Evolutionary conservation across 2,888 invertebrate species (phyloP).

Genomic region (Steinernema carpocapsae): DNA sequence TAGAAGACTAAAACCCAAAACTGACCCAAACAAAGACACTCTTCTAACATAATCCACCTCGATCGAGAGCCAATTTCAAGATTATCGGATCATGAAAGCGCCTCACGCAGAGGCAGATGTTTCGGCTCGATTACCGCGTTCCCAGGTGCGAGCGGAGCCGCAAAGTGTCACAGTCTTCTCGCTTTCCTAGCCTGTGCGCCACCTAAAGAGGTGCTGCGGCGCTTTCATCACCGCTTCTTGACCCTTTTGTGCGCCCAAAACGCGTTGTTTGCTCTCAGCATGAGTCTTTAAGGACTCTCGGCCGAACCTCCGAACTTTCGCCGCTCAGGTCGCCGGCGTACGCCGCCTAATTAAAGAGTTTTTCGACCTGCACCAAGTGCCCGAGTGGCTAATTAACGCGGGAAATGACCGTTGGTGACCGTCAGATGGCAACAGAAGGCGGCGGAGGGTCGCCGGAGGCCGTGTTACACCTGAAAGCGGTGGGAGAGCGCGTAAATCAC

Average conservation of each 20-base stretch:
- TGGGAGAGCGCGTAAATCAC: neutral
- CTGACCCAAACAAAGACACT: too few relatives aligned
- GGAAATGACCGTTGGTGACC: neutral
- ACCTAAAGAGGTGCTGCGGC: neutral
- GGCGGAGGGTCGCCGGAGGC: slow-evolving; percentile 3
- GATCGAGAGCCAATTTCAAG: too few relatives aligned
- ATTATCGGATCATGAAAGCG: too few relatives aligned
- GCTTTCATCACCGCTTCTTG: slow-evolving; percentile 27
- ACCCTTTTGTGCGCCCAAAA: slow-evolving; percentile 8
- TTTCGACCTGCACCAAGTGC: neutral
- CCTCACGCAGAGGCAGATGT: slow-evolving; percentile 9
- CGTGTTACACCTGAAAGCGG: slow-evolving; percentile 9
- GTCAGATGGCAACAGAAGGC: slow-evolving; percentile 23
- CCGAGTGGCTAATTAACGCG: neutral
- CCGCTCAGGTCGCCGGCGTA: neutral
- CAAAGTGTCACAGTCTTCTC: slow-evolving; percentile 19
- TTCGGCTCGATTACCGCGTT: slow-evolving; percentile 16
- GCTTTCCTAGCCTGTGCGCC: too few relatives aligned
- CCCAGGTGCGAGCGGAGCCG: neutral
- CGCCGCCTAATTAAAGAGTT: slow-evolving; percentile 19
- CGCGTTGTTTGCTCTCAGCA: neutral
- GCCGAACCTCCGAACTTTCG: neutral
- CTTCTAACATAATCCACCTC: too few relatives aligned
- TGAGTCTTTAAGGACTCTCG: neutral
- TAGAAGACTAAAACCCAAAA: too few relatives aligned